Evolutionary conservation across 30 jellyfish, hydroid and myxozoan species (phyloP), one percentile per base, ranked within the genome.

Genomic region (Rhopilema esculentum): DNA sequence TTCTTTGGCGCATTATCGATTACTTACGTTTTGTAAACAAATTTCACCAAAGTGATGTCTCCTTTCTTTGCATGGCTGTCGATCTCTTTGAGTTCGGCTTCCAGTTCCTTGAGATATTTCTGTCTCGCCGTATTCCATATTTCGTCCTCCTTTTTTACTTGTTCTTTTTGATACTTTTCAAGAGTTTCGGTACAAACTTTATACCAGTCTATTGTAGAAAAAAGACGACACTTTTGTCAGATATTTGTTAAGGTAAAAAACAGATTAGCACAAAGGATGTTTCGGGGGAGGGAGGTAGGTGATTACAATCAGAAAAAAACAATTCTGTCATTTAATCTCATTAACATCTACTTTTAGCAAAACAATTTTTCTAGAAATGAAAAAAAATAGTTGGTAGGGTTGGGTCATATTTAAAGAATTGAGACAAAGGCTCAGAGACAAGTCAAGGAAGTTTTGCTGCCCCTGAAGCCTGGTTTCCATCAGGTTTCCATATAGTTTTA

Each of bases 131-230:
- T 22, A 51, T 76, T 75, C 89, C 95, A 75, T 16, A 29, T 68
- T 6, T 66, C 76, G 29, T 70, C 28, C 69, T 86, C 89, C 32
- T 86, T 89, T 22, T 49, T 69, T 0, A 75, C 89, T 25, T 67
- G 84, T 30, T 76, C 89, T 50, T 75, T 64, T 49, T 75, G 95
- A 27, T 62, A 74, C 27, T 68, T 72, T 53, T 64, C 89, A 16
- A 86, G 81, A 0, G 95, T 66, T 26, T 86, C 95, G 28, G 77
- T 74, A 1, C 72, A 66, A 8, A 62, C 89, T 49, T 63, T 75
- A 65, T 18, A 86, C 89, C 95, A 86, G 25, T 79, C 95, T 86
- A 53, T 33, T 4, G 18, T 19, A 16, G 74, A 40, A 82, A 8
- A 49, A 61, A 77, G 6, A 6, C 30, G 9, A 69, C 57, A 12